Conservation (phyloP, 2,888 invertebrate genomes). For the Habrosyne pyritoides region DNA sequence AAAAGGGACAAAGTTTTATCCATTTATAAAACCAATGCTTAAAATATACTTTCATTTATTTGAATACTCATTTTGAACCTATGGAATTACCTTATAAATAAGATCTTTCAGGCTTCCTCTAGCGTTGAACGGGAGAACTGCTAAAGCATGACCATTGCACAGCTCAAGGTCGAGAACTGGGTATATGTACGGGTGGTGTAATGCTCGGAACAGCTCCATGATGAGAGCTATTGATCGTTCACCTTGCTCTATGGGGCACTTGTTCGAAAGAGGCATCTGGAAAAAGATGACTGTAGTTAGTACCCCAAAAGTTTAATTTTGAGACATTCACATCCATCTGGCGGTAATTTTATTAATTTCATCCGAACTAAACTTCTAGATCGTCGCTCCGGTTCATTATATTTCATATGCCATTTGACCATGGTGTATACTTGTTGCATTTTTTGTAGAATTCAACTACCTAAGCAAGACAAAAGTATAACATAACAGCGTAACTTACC, state of each 20-base stretch:
- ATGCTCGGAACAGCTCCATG: slow-evolving; percentile 91
- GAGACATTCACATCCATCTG: too few relatives aligned
- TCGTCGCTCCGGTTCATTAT: too few relatives aligned
- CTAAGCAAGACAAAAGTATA: not conserved
- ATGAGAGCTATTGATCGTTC: slow-evolving; percentile 87
- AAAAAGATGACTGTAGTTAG: too few relatives aligned
- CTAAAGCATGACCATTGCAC: slow-evolving; percentile 86
- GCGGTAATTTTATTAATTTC: too few relatives aligned
- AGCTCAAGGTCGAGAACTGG: slow-evolving; percentile 94
- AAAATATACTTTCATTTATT: too few relatives aligned
- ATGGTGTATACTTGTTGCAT: too few relatives aligned
- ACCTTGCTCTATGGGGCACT: slow-evolving; percentile 87
- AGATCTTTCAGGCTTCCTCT: slow-evolving; percentile 95
- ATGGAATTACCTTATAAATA: slow-evolving; percentile 90
- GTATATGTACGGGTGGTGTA: slow-evolving; percentile 97
- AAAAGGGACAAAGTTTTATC: too few relatives aligned
- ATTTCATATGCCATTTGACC: too few relatives aligned
- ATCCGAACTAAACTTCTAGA: too few relatives aligned
- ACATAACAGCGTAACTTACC: slow-evolving; percentile 51
- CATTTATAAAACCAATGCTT: too few relatives aligned
- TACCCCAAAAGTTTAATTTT: too few relatives aligned
- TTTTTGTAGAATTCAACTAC: too few relatives aligned
- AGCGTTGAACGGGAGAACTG: slow-evolving; percentile 92
- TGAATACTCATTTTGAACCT: slow-evolving; percentile 32
- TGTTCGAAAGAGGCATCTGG: slow-evolving; percentile 83